These are phyloP conservation scores for Pocillopora damicornis DNA, from an alignment of 64 coral and sea anemone genomes.

Conservation along the genomic window DNA sequence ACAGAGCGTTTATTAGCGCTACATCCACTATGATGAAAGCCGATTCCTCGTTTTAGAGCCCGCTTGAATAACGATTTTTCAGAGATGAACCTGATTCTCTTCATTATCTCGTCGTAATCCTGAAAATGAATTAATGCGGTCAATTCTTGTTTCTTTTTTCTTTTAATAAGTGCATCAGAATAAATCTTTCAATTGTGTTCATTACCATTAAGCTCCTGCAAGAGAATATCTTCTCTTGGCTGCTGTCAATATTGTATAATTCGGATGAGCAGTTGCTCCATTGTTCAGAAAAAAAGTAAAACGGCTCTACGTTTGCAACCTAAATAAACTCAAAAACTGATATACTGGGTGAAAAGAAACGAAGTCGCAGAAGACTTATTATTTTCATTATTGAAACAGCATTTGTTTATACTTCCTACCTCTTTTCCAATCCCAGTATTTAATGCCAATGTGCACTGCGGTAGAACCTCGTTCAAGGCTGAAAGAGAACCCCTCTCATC, in stretches of 20 bases:
- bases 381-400: neutral
- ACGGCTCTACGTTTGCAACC: too few species aligned
- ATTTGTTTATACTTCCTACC: neutral
- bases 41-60: constrained; percentile 43
- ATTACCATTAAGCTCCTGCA: too few species aligned
- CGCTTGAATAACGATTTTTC: neutral
- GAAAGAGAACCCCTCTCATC: neutral
- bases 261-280: too few species aligned
- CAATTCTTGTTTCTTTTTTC: neutral
- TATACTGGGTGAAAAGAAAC: neutral
- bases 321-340: neutral
- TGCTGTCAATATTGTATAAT: too few species aligned
- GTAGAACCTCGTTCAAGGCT: neutral
- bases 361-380: too few species aligned
- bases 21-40: constrained; percentile 57
- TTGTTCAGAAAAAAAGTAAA: too few species aligned
- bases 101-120: constrained; percentile 32
- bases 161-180: neutral
- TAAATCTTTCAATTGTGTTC: too few species aligned
- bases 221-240: too few species aligned
- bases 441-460: constrained; percentile 10
- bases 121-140: constrained; percentile 2
- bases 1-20: constrained; percentile 4
- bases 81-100: neutral
- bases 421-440: constrained; percentile 9